Evolutionary conservation across 2,888 invertebrate genomes (phyloP).

Genomic region (Phlogophora meticulosa): DNA sequence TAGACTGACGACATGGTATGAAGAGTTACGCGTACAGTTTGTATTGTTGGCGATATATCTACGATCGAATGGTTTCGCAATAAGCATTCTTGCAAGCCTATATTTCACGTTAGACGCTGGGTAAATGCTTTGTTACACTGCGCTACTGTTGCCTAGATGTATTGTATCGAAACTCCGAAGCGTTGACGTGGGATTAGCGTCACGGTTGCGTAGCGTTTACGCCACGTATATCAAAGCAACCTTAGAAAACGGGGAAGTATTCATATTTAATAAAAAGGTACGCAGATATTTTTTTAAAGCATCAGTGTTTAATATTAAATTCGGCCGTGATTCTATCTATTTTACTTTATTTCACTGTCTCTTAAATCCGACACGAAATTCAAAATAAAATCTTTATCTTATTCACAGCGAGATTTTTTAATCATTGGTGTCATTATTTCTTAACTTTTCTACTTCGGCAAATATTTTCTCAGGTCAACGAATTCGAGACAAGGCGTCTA

Average conservation of each 20-base stretch:
- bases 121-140: background rate
- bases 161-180: background rate
- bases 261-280: constrained; percentile 18
- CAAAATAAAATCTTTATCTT: constrained; percentile 32
- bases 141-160: rapidly evolving
- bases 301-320: constrained; percentile 37
- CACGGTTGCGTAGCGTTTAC: background rate
- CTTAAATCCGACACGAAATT: constrained; percentile 29
- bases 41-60: background rate
- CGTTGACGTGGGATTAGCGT: background rate
- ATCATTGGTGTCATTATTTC: constrained; percentile 56
- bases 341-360: constrained; percentile 34
- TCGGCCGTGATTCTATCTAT: constrained; percentile 18
- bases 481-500: constrained; percentile 22
- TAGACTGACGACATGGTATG: background rate
- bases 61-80: background rate
- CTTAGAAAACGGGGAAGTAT: background rate
- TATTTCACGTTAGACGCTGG: background rate
- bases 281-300: constrained; percentile 22
- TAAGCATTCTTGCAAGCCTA: background rate
- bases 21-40: background rate
- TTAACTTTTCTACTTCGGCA: constrained; percentile 46
- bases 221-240: too few species aligned
- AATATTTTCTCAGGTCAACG: constrained; percentile 50
- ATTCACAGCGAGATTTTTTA: constrained; percentile 50